Evolutionary conservation across 2,888 invertebrate species (phyloP), one percentile per base, ranked within the genome.

Genomic region (Acronicta alni): DNA sequence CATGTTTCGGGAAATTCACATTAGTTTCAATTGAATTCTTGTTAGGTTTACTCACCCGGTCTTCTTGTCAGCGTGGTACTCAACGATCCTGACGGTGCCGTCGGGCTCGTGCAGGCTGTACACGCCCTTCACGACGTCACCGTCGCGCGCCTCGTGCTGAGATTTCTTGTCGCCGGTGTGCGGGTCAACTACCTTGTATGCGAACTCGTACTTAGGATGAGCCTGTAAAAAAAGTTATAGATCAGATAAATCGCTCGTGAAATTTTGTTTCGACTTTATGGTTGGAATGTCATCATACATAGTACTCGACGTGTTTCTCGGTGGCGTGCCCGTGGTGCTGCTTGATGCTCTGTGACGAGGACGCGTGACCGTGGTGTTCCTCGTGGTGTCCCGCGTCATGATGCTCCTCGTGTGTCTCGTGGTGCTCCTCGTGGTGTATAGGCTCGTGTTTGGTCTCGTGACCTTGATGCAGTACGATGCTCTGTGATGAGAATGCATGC

Each of bases 91-190:
- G 57, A 92, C 66, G 69, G 93, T 67, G 44, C 80, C 80, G 41
- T 90, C 93, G 35, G 93, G 90, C 74, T 94, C 93, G 68, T 92
- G 89, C 54, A 94, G 82, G 54, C 89, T 91, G 83, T 95, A 95
- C 75, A 94, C 92, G 32, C 95, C 95, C 80, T 94, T 91, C 57
- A 95, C 95, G 39, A 89, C 89, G 75, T 95, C 92, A 1, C 95
- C 95, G 84, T 94, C 92, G 44, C 91, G 88, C 54, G 87, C 80
- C 82, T 95, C 95, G 55, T 89, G 84, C 79, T 95, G 95, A 67
- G 86, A 89, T 81, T 95, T 95, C 73, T 90, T 86, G 84, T 95
- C 94, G 7, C 92, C 94, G 37, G 94, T 94, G 70, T 95, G 94
- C 1, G 87, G 89, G 68, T 95, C 95, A 64, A 88, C 86, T 4